Base-by-base conservation (phyloP, 2,888 invertebrate genomes). In the Acronicta psi region DNA sequence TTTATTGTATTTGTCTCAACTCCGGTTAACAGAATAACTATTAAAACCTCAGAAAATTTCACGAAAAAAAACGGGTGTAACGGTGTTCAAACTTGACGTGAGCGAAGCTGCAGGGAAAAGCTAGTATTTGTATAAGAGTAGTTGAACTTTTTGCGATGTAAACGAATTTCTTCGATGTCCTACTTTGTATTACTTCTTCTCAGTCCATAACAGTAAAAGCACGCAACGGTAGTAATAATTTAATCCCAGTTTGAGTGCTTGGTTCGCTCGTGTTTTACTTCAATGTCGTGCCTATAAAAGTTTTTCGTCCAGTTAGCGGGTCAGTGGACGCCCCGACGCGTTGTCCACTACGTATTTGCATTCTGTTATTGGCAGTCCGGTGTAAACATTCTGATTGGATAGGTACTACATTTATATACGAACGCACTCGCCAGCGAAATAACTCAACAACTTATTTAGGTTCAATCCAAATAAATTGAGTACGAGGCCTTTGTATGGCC, bases 301-400 rank as follows among this genome's bases (percentile, higher is more conserved):
- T 69, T 71, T 76, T 77, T 75, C 63, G 59, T 49, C 31, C 51
- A 49, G 67, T 59, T 54, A 55, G 54, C 68, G 57, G 64, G 78
- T 65, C 70, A 62, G 56, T 75, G 68, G 73, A 70, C 63, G 56
- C 61, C 53, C 53, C 77, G 78, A 78, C 80, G 79, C 84, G 85
- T 81, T 83, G 83, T 86, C 77, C 84, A 74, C 79, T 86, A 82
- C 77, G 80, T 91, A 92, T 93, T 93, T 92, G 90, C 91, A 90
- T 91, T 89, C 84, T 84, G 90, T 91, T 92, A 92, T 93, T 91
- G 91, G 88, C 86, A 84, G 85, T 85, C 80, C 83, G 81, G 82
- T 88, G 91, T 89, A 91, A 89, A 91, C 88, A 91, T 79, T 84
- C 87, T 90, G 91, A 93, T 92, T 91, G 90, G 86, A 88, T 82